Base-by-base conservation (phyloP, 2,888 invertebrate genomes). In the Bombylius major region DNA sequence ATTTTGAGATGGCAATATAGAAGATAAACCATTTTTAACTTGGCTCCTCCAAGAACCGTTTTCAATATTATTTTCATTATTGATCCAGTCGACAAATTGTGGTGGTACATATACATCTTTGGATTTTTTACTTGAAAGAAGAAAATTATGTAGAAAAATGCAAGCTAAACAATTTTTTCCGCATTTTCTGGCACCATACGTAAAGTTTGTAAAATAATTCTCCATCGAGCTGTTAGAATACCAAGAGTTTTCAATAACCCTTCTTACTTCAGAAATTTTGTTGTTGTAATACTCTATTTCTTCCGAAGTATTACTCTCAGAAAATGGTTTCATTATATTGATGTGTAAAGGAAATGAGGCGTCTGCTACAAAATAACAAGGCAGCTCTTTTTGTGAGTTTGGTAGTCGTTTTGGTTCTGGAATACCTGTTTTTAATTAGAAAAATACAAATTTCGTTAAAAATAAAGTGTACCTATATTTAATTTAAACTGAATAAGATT, bases 91-190 rank as follows among this genome's bases (percentile, higher is more conserved):
- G 7, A 50, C 50, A 50, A 34, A 50, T n/a, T 50, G 32, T 9
- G 14, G 8, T 12, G 54, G 54, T 5, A 4, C 13, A 42, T 54
- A 55, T 36, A 44, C 5, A 9, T 44, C 12, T 4, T 1, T 6
- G 11, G 3, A 2, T 44, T 31, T 12, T 12, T 11, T 8, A 23
- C 14, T 51, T 31, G 4, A 46, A 4, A 6, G 36, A 4, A 36
- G 36, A 32, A 56, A 61, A 55, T 56, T 59, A 36, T 61, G 58
- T 31, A 59, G 33, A 8, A 47, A 51, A 23, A 57, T 33, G 42
- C 53, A 56, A 42, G 56, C 55, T 12, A 56, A 0, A 58, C 51
- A 31, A 59, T 45, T 55, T 55, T 57, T 50, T 56, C 57, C 5
- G 51, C 58, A 56, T 57, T 58, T 34, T 56, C 51, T 5, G 58